Evolutionary conservation across 2,888 invertebrate genomes (phyloP).

Genomic region (Ochlodes sylvanus): DNA sequence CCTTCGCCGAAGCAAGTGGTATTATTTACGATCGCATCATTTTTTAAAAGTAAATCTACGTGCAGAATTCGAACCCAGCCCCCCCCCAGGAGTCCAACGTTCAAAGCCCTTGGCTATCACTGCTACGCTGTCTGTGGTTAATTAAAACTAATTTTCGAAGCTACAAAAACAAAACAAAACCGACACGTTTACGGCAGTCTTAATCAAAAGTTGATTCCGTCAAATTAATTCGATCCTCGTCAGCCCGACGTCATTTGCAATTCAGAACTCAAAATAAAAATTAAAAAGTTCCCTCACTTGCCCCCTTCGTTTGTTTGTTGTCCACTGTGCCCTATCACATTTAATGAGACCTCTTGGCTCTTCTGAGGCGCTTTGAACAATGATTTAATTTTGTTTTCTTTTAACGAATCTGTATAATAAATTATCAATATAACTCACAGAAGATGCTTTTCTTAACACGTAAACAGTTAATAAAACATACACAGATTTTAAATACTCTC

Average conservation of each 20-base stretch:
- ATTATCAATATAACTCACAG: too few relatives aligned
- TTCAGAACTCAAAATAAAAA: conserved; percentile 64
- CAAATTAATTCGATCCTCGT: conserved; percentile 66
- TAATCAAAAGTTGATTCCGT: conserved; percentile 67
- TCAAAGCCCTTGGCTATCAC: too few relatives aligned
- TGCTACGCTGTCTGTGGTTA: not conserved
- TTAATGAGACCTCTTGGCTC: conserved; percentile 12
- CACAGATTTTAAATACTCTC: too few relatives aligned
- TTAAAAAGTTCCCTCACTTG: conserved; percentile 53
- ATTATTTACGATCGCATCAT: too few relatives aligned
- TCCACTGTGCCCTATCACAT: conserved; percentile 6
- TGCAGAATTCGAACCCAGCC: too few relatives aligned
- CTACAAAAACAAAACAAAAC: conserved; percentile 2
- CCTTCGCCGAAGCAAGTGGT: too few relatives aligned
- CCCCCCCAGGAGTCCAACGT: too few relatives aligned
- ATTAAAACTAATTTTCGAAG: not conserved
- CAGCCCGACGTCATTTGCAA: conserved; percentile 65
- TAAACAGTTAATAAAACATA: too few relatives aligned
- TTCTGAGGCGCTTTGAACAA: not conserved
- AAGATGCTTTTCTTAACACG: too few relatives aligned
- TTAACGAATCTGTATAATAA: not conserved
- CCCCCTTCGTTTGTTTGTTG: conserved; percentile 17
- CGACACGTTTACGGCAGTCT: conserved; percentile 10
- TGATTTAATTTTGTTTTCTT: conserved; percentile 4
- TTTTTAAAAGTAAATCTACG: too few relatives aligned